A percentile compares a stretch with the other conserved stretches of the same genome.
These are phyloP conservation scores for Petromus typicus DNA, from an alignment of 2,113 vertebrate species.

Conservation along the genomic window DNA sequence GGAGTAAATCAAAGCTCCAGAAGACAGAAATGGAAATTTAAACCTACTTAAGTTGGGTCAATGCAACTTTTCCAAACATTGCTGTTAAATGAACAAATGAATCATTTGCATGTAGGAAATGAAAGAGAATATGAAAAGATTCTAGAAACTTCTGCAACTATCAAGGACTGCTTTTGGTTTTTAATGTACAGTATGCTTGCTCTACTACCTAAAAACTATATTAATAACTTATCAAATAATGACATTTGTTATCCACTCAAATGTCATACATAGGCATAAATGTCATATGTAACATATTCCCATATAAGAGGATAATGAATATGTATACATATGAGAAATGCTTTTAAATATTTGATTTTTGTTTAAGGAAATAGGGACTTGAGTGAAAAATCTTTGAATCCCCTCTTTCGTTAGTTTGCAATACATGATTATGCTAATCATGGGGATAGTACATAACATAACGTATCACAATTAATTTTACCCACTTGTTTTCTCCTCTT, in stretches of 20 bases:
- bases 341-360: neutral
- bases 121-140: neutral
- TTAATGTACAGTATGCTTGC: neutral
- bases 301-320: neutral
- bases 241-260: neutral
- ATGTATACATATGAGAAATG: neutral
- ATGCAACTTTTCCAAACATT: slow-evolving; percentile 23
- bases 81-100: neutral
- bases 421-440: neutral
- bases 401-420: neutral
- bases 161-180: neutral
- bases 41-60: neutral
- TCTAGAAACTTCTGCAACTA: neutral
- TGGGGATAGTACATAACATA: neutral
- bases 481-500: neutral
- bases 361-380: neutral
- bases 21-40: neutral
- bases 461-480: neutral
- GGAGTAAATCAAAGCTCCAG: neutral
- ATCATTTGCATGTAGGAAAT: neutral
- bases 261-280: neutral
- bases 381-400: neutral
- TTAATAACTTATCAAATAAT: neutral
- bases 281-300: neutral
- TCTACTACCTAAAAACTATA: neutral